Evolutionary conservation across 2,113 vertebrate species (phyloP), one percentile per base, ranked within the genome.

Genomic region (Spheniscus mendiculus): DNA sequence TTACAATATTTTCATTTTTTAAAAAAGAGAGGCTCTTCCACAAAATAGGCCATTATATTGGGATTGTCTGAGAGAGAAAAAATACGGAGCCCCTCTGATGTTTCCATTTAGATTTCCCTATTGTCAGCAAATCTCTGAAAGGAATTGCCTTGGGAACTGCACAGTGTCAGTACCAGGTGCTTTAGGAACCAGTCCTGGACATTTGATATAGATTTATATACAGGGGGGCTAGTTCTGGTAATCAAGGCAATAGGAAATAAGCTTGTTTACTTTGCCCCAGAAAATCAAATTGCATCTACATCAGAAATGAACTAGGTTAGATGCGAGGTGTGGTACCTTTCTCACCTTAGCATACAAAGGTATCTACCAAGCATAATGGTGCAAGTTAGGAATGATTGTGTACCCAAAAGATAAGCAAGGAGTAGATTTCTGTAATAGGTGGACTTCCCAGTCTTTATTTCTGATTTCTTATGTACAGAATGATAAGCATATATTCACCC

Each of bases 131-230:
- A 45, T 76, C 19, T 79, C 45, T 77, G 66, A 77, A 73, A 58
- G 63, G 47, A 82, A 93, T 89, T 81, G 62, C 58, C 93, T 96
- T 93, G 59, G 81, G 91, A 97, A 30, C 63, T 95, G 42, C 85
- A 61, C 40, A 9, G 22, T 40, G n/a, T 79, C 36, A 74, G 36
- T 72, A 55, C 44, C 49, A 87, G 32, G 84, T 94, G 66, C 59
- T 95, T 90, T 73, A 85, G 93, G 89, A 97, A 92, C 74, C 76
- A 69, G 27, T 89, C 34, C 62, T 93, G 69, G 81, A 83, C 82
- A 73, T 63, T 85, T 29, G 18, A 52, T 92, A 58, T 30, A 83
- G 80, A 92, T 86, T 83, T 66, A 49, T 63, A 44, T 79, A 82
- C 81, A 26, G 36, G n/a, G 10, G 29, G 10, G 11, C 56, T 70